Conservation (phyloP, 1,140 invertebrate genomes). For the Bombus breviceps region DNA sequence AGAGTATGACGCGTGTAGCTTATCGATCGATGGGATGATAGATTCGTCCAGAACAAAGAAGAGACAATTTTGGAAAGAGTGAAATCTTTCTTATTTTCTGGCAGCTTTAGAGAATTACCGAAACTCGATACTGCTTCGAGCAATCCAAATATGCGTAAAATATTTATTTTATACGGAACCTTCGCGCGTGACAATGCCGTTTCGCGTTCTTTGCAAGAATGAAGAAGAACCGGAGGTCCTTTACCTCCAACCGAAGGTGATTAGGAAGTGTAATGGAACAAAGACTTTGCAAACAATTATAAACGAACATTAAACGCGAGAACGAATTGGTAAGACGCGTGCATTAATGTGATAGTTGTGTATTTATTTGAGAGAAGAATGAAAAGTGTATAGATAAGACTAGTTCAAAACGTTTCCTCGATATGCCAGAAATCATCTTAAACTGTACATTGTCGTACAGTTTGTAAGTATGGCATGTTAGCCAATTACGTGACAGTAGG, state of each 20-base stretch:
- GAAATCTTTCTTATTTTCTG: conserved; percentile 53
- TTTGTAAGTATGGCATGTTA: conserved; percentile 65
- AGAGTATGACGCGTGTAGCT: not conserved
- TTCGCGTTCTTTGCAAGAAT: conserved; percentile 31
- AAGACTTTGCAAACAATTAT: conserved; percentile 14
- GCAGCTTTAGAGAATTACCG: conserved; percentile 50
- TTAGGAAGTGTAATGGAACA: not conserved
- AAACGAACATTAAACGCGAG: conserved; percentile 18
- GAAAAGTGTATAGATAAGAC: conserved; percentile 52
- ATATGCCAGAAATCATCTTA: conserved; percentile 39
- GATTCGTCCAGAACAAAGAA: not conserved
- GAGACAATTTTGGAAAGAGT: conserved; percentile 26
- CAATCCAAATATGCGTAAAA: conserved; percentile 3
- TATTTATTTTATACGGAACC: conserved; percentile 63
- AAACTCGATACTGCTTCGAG: conserved; percentile 1
- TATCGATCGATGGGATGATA: not conserved
- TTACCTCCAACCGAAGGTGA: not conserved
- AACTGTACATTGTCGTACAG: conserved; percentile 68
- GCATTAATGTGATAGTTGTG: conserved; percentile 74
- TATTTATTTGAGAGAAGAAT: conserved; percentile 75
- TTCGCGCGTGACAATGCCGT: conserved; percentile 13
- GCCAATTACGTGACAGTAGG: conserved; percentile 50
- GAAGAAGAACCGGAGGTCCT: conserved; percentile 17
- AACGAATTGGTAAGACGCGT: conserved; percentile 51
- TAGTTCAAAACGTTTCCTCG: conserved; percentile 42